Evolutionary conservation across 1,140 invertebrate species (phyloP).

Genomic region (Papilio polytes): DNA sequence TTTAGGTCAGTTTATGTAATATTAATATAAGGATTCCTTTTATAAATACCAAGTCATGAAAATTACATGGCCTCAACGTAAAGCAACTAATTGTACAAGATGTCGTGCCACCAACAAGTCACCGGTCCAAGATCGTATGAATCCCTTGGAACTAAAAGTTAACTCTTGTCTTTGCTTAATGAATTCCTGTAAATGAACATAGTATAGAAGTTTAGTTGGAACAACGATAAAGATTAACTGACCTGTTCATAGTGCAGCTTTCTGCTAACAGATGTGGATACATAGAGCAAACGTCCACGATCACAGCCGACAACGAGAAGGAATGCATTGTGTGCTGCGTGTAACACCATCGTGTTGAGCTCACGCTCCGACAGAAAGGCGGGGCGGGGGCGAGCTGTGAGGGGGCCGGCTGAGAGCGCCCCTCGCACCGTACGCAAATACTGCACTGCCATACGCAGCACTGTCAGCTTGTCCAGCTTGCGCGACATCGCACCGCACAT

Average conservation of each 20-base stretch:
- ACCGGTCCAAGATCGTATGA: too few species aligned
- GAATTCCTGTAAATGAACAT: not conserved
- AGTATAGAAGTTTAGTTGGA: not conserved
- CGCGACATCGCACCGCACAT: slow-evolving; percentile 97
- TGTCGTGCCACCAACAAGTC: too few species aligned
- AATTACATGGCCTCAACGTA: too few species aligned
- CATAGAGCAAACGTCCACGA: slow-evolving; percentile 94
- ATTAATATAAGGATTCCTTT: not conserved
- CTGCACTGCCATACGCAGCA: slow-evolving; percentile 96
- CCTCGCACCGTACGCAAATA: slow-evolving; percentile 87
- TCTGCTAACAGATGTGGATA: slow-evolving; percentile 94
- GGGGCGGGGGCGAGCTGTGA: slow-evolving; percentile 86
- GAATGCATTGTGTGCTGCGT: slow-evolving; percentile 96
- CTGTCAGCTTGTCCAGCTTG: slow-evolving; percentile 97
- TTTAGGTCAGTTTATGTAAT: not conserved
- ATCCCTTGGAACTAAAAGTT: too few species aligned
- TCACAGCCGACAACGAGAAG: slow-evolving; percentile 97
- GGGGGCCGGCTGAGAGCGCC: slow-evolving; percentile 63
- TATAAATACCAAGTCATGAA: too few species aligned
- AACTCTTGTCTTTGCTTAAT: not conserved
- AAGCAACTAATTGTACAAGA: too few species aligned
- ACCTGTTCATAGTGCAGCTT: slow-evolving; percentile 94
- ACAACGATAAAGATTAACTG: slow-evolving; percentile 44
- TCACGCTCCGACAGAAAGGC: slow-evolving; percentile 95
- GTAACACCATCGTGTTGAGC: slow-evolving; percentile 91